Evolutionary conservation across 2,113 vertebrate genomes (phyloP), one percentile per base, ranked within the genome.

Genomic region (Isurus oxyrinchus): DNA sequence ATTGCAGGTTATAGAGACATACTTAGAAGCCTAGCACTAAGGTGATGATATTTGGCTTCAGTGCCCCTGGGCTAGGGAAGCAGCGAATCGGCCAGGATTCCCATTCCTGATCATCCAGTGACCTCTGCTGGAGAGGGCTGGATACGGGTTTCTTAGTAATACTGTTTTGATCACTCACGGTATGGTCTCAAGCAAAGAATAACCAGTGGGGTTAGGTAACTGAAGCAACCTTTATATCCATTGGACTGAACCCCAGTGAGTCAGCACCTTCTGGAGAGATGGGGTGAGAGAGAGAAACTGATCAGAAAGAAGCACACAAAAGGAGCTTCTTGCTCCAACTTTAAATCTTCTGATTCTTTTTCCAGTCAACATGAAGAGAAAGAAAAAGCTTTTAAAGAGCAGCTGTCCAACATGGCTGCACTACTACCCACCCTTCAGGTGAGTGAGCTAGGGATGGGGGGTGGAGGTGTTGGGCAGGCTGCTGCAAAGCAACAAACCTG

Each of bases 381-480:
- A 97, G 98, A 99, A 97, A 98, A 98, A 96, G 98, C 98, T 0
- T 98, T 99, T 96, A 99, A 99, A 97, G 98, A 98, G 55, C 99
- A 99, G 97, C 98, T 99, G 0, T 98, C 98, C 44, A 98, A 98
- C 97, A 97, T 99, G 11, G 98, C 98, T 3, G 98, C 98, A 5
- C 97, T 99, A 94, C 97, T 99, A 66, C 99, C 99, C 96, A 99
- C 98, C 0, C 98, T 99, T 16, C 99, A 99, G 98, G 99, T 99
- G 97, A 97, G 90, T 94, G 90, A 63, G 19, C 6, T 14, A 40
- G 90, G 35, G 35, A 61, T 88, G 23, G 25, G 53, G 10, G 25
- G 86, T 14, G 8, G 86, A 27, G 23, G 3, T 10, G 5, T 72
- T n/a, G 11, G 31, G 67, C 16, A 69, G 19, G 63, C 14, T 57